Base-by-base conservation (phyloP, 2,888 invertebrate species). In the Lasioglossum morio region DNA sequence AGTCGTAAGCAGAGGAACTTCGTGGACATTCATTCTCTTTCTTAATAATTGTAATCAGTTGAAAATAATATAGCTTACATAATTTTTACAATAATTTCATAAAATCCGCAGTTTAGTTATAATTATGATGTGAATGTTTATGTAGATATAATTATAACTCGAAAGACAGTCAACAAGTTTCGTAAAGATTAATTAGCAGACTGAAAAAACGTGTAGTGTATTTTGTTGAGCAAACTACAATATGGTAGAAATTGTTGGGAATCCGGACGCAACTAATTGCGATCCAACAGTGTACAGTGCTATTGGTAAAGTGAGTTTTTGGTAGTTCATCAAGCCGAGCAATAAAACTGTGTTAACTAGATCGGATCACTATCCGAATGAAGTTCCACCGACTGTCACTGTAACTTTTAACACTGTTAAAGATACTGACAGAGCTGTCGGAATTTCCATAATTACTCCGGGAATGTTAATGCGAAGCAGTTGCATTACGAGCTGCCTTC, bases 401-500 rank as follows among this genome's bases (percentile, higher is more conserved):
- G 19, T 69, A 23, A 34, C 66, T 69, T 34, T 69, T 69, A 69
- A 69, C 66, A 34, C 34, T 4, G 66, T 37, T 63, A 66, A 77
- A 69, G n/a, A 48, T 46, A 72, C 48, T 19, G 53, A 75, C 1
- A 23, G 57, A 8, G 40, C 77, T 40, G 60, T 40, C 30, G n/a
- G 70, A 63, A 53, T 80, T 72, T 30, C 69, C 46, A 27, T 72
- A 75, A 69, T 81, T 82, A 70, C 43, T 77, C 34, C 66, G 27
- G 40, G 27, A 74, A 78, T 74, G 85, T 74, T 86, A 84, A 86
- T 74, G 73, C 34, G 74, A 12, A 60, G 27, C 46, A 48, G 83
- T 73, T 66, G 77, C 77, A 69, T 77, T 57, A 69, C 30, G 40
- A 63, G 63, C 66, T 46, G 4, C 34, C 77, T 76, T 76, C 60